Conservation (phyloP, 1,140 invertebrate species). For the Melanaphis sacchari region DNA sequence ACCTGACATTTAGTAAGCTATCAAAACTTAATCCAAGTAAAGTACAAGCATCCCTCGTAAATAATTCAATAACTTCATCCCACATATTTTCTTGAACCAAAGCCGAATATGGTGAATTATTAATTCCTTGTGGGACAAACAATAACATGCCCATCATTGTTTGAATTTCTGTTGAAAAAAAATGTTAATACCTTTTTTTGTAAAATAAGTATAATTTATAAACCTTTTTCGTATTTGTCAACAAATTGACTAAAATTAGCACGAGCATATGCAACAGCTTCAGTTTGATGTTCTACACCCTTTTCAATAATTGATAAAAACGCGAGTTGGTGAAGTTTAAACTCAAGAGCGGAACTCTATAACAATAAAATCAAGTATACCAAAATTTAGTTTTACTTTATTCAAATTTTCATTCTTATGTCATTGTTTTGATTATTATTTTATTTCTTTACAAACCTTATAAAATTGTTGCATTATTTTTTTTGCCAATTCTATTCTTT, state of each 20-base stretch:
- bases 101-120: slow-evolving; percentile 81
- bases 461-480: slow-evolving; percentile 49
- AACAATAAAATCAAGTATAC: slow-evolving; percentile 53
- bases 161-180: slow-evolving; percentile 73
- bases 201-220: slow-evolving; percentile 15
- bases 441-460: slow-evolving; percentile 3
- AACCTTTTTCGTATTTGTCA: slow-evolving; percentile 80
- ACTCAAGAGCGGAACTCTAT: slow-evolving; percentile 82
- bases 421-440: not conserved
- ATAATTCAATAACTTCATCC: slow-evolving; percentile 88
- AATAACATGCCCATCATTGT: slow-evolving; percentile 87
- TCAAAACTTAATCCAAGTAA: slow-evolving; percentile 89
- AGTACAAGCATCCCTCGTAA: slow-evolving; percentile 90
- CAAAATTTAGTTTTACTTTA: not conserved
- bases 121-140: slow-evolving; percentile 80
- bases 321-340: slow-evolving; percentile 80
- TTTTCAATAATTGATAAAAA: slow-evolving; percentile 77
- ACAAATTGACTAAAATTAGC: slow-evolving; percentile 86
- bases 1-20: slow-evolving; percentile 78
- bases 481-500: slow-evolving; percentile 30
- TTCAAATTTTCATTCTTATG: not conserved
- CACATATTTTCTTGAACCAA: slow-evolving; percentile 81
- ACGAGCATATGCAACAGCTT: slow-evolving; percentile 88
- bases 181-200: not conserved
- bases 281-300: slow-evolving; percentile 72